Base-by-base conservation (phyloP, 2,888 invertebrate species). In the Ommatoiulus sabulosus region DNA sequence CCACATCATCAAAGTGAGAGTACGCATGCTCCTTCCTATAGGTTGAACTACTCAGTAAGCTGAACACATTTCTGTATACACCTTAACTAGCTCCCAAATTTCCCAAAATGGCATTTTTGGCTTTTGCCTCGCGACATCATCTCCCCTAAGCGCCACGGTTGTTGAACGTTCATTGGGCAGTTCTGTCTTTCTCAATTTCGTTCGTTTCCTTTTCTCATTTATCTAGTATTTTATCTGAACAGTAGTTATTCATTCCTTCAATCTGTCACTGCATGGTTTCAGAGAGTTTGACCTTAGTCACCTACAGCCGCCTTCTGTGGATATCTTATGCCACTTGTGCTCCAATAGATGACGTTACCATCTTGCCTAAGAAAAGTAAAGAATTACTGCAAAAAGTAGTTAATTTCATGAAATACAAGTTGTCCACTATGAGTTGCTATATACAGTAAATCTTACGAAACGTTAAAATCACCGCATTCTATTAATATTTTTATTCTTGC, bases 131-230 rank as follows among this genome's bases (percentile, higher is more conserved):
- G 35, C 35, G 57, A 57, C 57, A 57, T 57, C 57, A 57, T 57
- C 57, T 57, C 57, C 84, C 84, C 84, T 24, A 84, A 84, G 84
- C 84, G 35, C 43, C 84, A 24, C 17, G 44, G 84, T n/a, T 35
- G 84, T 35, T 44, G 35, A 5, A 15, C 84, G 24, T 84, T 17
- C 84, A 84, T 24, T 44, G 44, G 24, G 44, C 84, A 12, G 57
- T 15, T 84, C 44, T 84, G 84, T 84, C 84, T 84, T 84, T 84
- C 44, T 84, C 84, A 84, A 84, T 44, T 84, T 84, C 84, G 44
- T 44, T 84, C 35, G 44, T 84, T 84, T 84, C 84, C 84, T 84
- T 84, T 84, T 84, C 43, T 84, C 84, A 44, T 84, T 84, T 84
- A 84, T 84, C 84, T 17, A 84, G 84, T 84, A 44, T 84, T 84